A percentile compares a stretch with the other conserved stretches of the same genome.
phyloP scores from a whole-genome alignment of 1,140 invertebrate species.

The Caerostris extrusa region DNA sequence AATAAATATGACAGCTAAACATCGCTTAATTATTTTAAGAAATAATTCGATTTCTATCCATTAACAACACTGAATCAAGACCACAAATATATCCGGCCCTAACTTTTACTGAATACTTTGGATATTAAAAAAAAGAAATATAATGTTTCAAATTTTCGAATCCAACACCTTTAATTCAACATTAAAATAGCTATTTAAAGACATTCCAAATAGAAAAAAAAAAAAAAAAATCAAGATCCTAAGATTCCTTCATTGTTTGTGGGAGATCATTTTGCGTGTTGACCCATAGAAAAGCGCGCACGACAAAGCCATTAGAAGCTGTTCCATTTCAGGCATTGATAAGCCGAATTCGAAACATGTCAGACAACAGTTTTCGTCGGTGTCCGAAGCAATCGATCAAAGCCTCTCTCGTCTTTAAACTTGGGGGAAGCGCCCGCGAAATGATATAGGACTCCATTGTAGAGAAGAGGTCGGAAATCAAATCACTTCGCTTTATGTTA shows the following conservation, averaged over 20 bases:
- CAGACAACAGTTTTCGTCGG: slow-evolving; percentile 1
- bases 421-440: neutral
- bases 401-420: neutral
- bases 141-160: too few species aligned
- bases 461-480: neutral
- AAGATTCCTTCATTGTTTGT: neutral
- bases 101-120: too few species aligned
- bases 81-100: too few species aligned
- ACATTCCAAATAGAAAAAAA: too few species aligned
- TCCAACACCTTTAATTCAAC: too few species aligned
- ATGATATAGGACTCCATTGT: neutral
- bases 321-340: slow-evolving; percentile 45
- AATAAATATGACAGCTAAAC: too few species aligned
- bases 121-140: too few species aligned
- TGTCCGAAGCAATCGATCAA: slow-evolving; percentile 27
- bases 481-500: too few species aligned
- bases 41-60: too few species aligned
- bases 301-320: slow-evolving; percentile 53
- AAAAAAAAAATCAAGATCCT: neutral
- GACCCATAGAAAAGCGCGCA: slow-evolving; percentile 27
- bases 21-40: too few species aligned
- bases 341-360: slow-evolving; percentile 25
- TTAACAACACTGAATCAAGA: too few species aligned
- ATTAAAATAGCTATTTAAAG: too few species aligned
- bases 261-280: slow-evolving; percentile 3